phyloP scores from a whole-genome alignment of 2,113 vertebrate genomes.

The Bufo bufo region DNA sequence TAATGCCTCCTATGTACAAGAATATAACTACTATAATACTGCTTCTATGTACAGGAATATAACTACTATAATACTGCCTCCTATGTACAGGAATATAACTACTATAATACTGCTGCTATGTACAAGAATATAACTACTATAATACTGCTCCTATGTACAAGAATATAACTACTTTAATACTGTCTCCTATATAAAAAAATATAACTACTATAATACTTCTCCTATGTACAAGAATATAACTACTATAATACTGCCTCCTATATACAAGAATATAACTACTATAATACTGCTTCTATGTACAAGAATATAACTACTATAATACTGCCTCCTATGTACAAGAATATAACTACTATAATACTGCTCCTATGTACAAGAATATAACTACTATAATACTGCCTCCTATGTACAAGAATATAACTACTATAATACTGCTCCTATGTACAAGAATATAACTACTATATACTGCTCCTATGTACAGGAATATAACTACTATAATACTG shows the following conservation, averaged over 20 bases:
- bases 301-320: constrained; percentile 1
- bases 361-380: neutral
- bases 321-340: neutral
- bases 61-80: neutral
- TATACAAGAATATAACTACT: neutral
- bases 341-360: neutral
- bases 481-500: no score
- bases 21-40: neutral
- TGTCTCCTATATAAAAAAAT: neutral
- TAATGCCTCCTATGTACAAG: neutral
- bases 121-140: neutral
- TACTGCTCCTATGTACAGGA: no score
- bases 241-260: neutral
- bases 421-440: neutral
- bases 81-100: neutral
- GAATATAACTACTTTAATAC: neutral
- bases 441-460: no score
- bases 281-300: neutral
- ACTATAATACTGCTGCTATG: neutral
- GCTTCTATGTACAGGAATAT: neutral
- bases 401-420: neutral
- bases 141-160: neutral
- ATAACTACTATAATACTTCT: neutral
- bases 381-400: neutral
- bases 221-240: no score